These are phyloP conservation scores for Sweltsa coloradensis DNA, from an alignment of 1,140 invertebrate genomes.

Conservation along the genomic window DNA sequence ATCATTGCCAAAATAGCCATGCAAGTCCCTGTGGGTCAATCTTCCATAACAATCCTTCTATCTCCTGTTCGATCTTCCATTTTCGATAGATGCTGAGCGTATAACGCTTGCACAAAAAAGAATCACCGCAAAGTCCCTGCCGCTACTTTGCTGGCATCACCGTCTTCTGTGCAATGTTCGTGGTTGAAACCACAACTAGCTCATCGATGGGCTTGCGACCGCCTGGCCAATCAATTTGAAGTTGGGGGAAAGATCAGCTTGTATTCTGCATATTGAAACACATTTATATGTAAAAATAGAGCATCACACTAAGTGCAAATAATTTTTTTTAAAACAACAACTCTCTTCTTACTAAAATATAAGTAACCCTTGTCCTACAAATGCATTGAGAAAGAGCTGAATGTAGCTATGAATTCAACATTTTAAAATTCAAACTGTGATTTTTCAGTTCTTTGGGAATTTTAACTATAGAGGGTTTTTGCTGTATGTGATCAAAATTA, in stretches of 20 bases:
- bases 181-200: conserved; percentile 83
- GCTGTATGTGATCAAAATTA: no score
- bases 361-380: no score
- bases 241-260: conserved; percentile 41
- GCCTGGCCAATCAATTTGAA: conserved; percentile 83
- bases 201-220: conserved; percentile 75
- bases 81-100: conserved; percentile 83
- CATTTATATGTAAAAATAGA: no score
- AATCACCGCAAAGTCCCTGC: conserved; percentile 62
- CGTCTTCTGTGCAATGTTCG: conserved; percentile 62
- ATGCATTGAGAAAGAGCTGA: no score
- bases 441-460: no score
- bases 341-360: no score
- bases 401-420: no score
- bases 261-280: no score
- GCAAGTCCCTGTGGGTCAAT: conserved; percentile 76
- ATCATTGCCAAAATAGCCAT: conserved; percentile 53
- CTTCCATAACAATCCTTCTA: conserved; percentile 93
- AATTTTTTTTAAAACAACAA: no score
- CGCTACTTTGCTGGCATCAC: conserved; percentile 58
- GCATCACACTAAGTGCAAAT: no score
- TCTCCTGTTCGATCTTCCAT: conserved; percentile 97
- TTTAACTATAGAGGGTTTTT: no score
- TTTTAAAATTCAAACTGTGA: no score
- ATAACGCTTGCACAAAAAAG: conserved; percentile 68